Evolutionary conservation across 2,797 vertebrate species (phyloP), one percentile per base, ranked within the genome.

Genomic region (Rhabdomys pumilio): DNA sequence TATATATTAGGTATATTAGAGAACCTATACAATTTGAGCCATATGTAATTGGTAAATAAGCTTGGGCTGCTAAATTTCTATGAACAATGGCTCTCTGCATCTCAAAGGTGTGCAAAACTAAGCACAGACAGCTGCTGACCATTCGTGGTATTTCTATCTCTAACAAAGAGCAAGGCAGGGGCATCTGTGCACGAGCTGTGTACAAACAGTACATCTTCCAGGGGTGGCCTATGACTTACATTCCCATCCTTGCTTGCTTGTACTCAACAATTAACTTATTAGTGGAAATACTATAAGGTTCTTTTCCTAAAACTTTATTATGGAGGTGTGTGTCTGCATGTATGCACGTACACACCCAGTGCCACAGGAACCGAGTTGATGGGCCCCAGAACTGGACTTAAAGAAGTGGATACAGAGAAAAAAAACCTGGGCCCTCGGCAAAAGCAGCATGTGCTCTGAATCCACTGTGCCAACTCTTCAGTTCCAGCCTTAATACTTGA

Each of bases 241-340:
- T 69, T n/a, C 4, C 6, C 57, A 95, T 24, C n/a, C 55, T 89
- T 87, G 50, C 38, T 79, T 89, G 3, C 83, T 76, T 89, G 19
- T 0, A 87, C 57, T 93, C 34, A 80, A 59, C 26, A 83, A 15
- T 95, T 89, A 90, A 73, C 38, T 83, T 61, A 14, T 29, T 19
- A 50, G 6, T 72, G 15, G 50, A 96, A 95, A 24, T 55, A 96
- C 87, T 73, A 79, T 17, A 90, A 26, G 29, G 41, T 84, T 47
- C 61, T 47, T 63, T 29, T 61, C 81, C 61, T 61, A 82, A 41
- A 82, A 38, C 41, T 34, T 80, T 61, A 44, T 47, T 44, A 6
- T 12, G 5, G 59, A 61, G 59, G 41, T 31, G 22, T 83, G 31
- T 19, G 15, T 38, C 38, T 63, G 26, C 9, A 82, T 67, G 19